phyloP scores from a whole-genome alignment of 2,113 vertebrate species.

The Vulpes vulpes region DNA sequence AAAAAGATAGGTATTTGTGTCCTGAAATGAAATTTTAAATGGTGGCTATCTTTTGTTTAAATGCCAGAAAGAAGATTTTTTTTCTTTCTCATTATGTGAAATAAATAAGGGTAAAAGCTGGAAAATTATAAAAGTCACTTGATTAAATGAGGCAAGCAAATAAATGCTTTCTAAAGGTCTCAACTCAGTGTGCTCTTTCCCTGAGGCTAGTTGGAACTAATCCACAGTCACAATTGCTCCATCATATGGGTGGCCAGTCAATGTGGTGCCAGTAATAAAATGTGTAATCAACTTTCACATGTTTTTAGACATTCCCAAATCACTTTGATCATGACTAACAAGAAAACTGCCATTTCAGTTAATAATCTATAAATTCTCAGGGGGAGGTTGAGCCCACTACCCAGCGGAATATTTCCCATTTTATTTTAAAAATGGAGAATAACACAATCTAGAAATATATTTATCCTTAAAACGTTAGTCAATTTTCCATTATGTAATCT shows the following conservation, averaged over 20 bases:
- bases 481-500: conserved; percentile 69
- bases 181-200: conserved; percentile 40
- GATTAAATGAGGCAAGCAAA: conserved; percentile 66
- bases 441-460: conserved; percentile 59
- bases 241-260: conserved; percentile 63
- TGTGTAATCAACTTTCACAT: not conserved
- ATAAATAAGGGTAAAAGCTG: conserved; percentile 66
- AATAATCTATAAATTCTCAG: conserved; percentile 65
- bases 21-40: conserved; percentile 42
- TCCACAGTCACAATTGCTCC: conserved; percentile 60
- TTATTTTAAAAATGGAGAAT: conserved; percentile 64
- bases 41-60: conserved; percentile 42
- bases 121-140: conserved; percentile 75
- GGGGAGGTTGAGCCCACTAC: conserved; percentile 20
- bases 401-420: conserved; percentile 63
- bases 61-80: conserved; percentile 52
- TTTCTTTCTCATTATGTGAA: conserved; percentile 67
- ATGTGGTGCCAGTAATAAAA: conserved; percentile 53
- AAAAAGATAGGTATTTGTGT: not conserved
- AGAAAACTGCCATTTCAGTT: conserved; percentile 69
- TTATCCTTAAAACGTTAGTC: conserved; percentile 49
- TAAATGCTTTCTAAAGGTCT: conserved; percentile 65
- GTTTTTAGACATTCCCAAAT: conserved; percentile 49
- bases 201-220: conserved; percentile 65
- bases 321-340: conserved; percentile 76